A percentile compares a stretch with the other conserved stretches of the same genome.
Evolutionary conservation across 2,888 invertebrate genomes (phyloP).

Genomic region (Ectemnius lituratus): DNA sequence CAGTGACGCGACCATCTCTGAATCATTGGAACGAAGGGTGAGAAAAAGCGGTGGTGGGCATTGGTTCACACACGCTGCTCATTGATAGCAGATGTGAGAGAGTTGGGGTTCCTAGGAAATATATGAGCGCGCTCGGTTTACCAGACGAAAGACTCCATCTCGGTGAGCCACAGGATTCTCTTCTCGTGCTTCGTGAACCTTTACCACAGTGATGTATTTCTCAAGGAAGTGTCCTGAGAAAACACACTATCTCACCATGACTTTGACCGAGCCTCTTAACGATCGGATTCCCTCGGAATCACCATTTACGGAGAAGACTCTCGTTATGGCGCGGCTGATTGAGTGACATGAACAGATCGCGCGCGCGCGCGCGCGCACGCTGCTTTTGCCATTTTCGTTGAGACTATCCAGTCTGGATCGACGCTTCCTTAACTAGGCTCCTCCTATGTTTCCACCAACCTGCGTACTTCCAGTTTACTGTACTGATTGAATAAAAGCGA

Average conservation of each 20-base stretch:
- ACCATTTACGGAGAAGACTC: constrained; percentile 49
- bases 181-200: constrained; percentile 22
- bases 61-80: background rate
- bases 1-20: too few relatives aligned
- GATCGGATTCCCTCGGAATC: constrained; percentile 19
- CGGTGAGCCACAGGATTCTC: background rate
- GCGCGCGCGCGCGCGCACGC: constrained; percentile 21
- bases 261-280: constrained; percentile 57
- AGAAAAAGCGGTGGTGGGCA: background rate
- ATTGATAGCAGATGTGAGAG: background rate
- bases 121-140: background rate
- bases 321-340: constrained; percentile 25
- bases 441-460: too few relatives aligned
- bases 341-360: constrained; percentile 37
- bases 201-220: constrained; percentile 28
- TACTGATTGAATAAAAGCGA: background rate
- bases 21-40: background rate
- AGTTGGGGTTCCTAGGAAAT: background rate
- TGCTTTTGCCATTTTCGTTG: constrained; percentile 32
- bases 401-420: background rate
- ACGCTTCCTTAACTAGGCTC: too few relatives aligned
- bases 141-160: constrained; percentile 8
- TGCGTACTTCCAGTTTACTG: background rate
- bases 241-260: constrained; percentile 51
- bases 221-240: constrained; percentile 46